Conservation (phyloP, 2,888 invertebrate genomes). For the Brachypalpus laphriformis region DNA sequence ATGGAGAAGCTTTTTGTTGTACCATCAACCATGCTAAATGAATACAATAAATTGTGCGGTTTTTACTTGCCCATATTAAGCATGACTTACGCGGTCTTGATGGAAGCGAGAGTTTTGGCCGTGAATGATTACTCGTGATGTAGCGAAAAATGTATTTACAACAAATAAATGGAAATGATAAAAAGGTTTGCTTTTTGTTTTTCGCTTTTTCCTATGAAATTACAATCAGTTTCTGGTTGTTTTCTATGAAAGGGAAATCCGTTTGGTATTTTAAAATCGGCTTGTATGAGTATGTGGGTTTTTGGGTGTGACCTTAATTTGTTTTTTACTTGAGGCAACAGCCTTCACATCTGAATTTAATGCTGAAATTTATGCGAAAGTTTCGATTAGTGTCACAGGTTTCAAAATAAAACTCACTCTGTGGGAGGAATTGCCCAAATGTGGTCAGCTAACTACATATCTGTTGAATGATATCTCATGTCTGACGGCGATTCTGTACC, state of each 20-base stretch:
- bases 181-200: background rate
- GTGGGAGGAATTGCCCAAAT: no score
- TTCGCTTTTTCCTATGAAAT: slow-evolving; percentile 2
- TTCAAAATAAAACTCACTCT: no score
- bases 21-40: slow-evolving; percentile 31
- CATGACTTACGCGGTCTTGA: slow-evolving; percentile 1
- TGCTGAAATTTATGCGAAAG: background rate
- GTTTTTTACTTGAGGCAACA: background rate
- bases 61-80: slow-evolving; percentile 13
- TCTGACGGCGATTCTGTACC: no score
- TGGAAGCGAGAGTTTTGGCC: slow-evolving; percentile 45
- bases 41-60: slow-evolving; percentile 24
- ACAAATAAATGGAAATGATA: slow-evolving; percentile 12
- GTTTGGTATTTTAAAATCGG: background rate
- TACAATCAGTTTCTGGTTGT: background rate
- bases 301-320: slow-evolving; percentile 10
- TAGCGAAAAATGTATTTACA: background rate
- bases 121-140: slow-evolving; percentile 1
- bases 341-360: background rate
- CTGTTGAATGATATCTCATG: no score
- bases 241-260: slow-evolving; percentile 6
- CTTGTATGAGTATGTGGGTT: background rate
- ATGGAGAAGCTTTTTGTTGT: slow-evolving; percentile 14
- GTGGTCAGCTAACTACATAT: no score
- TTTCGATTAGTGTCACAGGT: background rate